Conservation (phyloP, 1,140 invertebrate species). For the Latrodectus geometricus region DNA sequence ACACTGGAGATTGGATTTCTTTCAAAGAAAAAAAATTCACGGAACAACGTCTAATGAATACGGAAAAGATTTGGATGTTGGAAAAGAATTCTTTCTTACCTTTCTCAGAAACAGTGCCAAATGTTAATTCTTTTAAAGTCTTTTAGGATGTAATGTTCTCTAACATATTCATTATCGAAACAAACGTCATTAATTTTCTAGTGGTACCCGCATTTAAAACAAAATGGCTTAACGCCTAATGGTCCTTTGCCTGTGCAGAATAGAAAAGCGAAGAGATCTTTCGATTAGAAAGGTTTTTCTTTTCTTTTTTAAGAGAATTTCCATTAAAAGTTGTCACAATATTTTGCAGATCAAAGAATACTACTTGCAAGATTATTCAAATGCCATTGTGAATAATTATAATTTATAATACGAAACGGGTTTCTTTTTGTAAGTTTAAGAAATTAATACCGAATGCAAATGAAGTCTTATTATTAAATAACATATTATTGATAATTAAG, state of each 20-base stretch:
- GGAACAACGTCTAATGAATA: conserved; percentile 13
- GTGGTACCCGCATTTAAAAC: conserved; percentile 6
- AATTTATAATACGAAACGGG: neutral
- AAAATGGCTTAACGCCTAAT: conserved; percentile 29
- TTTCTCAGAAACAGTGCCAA: neutral
- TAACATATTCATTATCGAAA: conserved; percentile 51
- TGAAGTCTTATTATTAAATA: too few species aligned
- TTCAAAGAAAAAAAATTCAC: neutral
- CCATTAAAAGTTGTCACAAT: neutral
- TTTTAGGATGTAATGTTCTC: conserved; percentile 27
- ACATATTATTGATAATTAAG: too few species aligned
- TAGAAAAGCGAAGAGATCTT: neutral
- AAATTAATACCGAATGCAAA: too few species aligned
- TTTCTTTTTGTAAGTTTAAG: neutral
- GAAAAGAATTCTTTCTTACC: neutral
- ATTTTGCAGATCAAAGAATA: neutral
- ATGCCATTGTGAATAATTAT: too few species aligned
- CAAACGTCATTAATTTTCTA: conserved; percentile 46
- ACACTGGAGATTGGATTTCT: too few species aligned
- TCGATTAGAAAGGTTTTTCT: neutral
- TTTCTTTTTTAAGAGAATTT: neutral
- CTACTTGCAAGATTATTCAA: too few species aligned
- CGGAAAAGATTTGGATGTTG: conserved; percentile 7
- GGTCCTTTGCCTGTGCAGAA: neutral
- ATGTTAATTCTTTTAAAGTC: conserved; percentile 43